Evolutionary conservation across 1,140 invertebrate genomes (phyloP), one percentile per base, ranked within the genome.

Genomic region (Heliothis virescens): DNA sequence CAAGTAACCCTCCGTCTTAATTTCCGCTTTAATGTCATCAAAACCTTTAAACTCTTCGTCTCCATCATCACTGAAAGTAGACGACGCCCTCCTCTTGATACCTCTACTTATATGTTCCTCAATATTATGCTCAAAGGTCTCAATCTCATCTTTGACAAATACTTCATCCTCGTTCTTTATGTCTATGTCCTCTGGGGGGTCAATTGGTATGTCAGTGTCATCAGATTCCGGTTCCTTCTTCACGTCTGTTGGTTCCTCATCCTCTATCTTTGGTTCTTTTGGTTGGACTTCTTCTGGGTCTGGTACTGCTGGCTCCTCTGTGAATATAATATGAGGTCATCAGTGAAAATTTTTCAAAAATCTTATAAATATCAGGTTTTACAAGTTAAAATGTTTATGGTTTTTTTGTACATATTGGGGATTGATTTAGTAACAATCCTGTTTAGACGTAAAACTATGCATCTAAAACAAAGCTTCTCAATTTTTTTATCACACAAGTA

Each of bases 1-100:
- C 47, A 79, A 87, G 60, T 93, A 94, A 11, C 86, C 86, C n/a
- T 71, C 81, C n/a, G 79, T 75, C 16, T 89, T 78, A 72, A 80
- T 75, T 50, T 84, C 85, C 1, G 83, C 21, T 13, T 91, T 86
- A 1, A 79, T 62, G 7, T 85, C 74, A 21, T 88, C 91, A 84
- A 94, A 94, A 18, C 93, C 93, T 79, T 89, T 91, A 69, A 94
- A 94, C 9, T 93, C 90, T 53, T 90, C 89, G 62, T 85, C 86
- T 2, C 78, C 85, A n/a, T 72, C 86, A 77, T 93, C 91, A 78
- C 89, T 93, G 55, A 94, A 91, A 2, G 91, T 91, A 11, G 82
- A 53, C 0, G 93, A 94, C 3, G 90, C 91, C 59, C 91, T 87
- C 29, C 93, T 85, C 63, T 94, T 94, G 10, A 87, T 69, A 1